phyloP scores from a whole-genome alignment of 2,113 vertebrate genomes.

The Neolamprologus variostigma region DNA sequence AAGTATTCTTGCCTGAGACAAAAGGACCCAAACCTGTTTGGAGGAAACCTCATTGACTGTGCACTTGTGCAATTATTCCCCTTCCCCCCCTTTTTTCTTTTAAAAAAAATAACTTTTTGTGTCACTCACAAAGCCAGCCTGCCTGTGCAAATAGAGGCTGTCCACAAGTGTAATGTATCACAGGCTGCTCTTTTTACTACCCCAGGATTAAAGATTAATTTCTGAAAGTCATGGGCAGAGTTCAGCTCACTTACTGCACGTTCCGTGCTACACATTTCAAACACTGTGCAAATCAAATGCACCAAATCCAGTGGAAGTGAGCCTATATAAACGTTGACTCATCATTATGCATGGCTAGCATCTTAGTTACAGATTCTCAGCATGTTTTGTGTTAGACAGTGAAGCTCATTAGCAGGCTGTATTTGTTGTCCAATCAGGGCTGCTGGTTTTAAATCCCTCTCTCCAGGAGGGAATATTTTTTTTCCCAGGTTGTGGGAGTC shows the following conservation, averaged over 20 bases:
- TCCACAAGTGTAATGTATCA: not conserved
- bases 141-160: not conserved
- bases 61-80: not conserved
- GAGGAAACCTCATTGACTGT: constrained; percentile 25
- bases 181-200: constrained; percentile 14
- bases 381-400: constrained; percentile 4
- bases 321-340: constrained; percentile 31
- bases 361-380: constrained; percentile 27
- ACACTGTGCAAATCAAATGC: not conserved
- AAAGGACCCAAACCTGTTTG: constrained; percentile 46
- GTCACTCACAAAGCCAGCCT: not conserved
- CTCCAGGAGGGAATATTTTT: not conserved
- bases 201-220: constrained; percentile 50
- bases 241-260: constrained; percentile 8
- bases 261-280: constrained; percentile 11
- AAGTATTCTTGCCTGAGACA: not conserved
- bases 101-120: not conserved
- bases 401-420: constrained; percentile 40
- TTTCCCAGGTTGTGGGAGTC: constrained; percentile 8
- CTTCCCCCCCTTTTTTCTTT: not conserved
- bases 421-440: constrained; percentile 25
- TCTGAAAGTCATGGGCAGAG: constrained; percentile 26
- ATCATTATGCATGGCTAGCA: constrained; percentile 2
- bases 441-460: constrained; percentile 17
- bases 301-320: not conserved